Evolutionary conservation across 1,140 invertebrate species (phyloP).

Genomic region (Sesamia nonagrioides): DNA sequence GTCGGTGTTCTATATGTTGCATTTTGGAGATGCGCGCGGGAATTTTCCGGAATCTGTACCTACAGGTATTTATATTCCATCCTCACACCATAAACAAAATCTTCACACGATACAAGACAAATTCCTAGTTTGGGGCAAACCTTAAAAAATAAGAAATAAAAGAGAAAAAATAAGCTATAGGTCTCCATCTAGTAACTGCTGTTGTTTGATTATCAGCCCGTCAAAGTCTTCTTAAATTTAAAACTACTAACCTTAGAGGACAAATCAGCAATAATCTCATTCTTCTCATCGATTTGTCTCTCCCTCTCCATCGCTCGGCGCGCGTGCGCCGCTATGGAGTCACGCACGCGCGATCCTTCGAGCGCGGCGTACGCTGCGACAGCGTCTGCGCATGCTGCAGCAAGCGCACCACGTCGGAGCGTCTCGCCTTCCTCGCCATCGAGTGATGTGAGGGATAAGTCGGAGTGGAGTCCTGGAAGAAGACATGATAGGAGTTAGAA

Average conservation of each 20-base stretch:
- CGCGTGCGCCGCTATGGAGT: slow-evolving; percentile 93
- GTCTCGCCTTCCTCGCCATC: slow-evolving; percentile 87
- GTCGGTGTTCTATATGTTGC: too few species aligned
- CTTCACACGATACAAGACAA: too few species aligned
- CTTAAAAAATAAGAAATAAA: too few species aligned
- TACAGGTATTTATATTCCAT: too few species aligned
- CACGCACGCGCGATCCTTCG: slow-evolving; percentile 93
- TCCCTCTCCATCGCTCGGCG: slow-evolving; percentile 92
- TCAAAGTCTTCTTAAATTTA: too few species aligned
- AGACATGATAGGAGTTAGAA: not conserved
- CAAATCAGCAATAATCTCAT: slow-evolving; percentile 93
- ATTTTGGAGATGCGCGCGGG: too few species aligned
- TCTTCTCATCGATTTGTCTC: slow-evolving; percentile 93
- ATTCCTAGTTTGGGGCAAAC: too few species aligned
- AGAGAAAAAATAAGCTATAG: too few species aligned
- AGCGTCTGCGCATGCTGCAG: slow-evolving; percentile 90
- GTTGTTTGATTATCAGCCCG: too few species aligned
- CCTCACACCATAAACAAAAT: too few species aligned
- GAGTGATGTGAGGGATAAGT: slow-evolving; percentile 87
- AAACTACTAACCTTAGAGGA: slow-evolving; percentile 91
- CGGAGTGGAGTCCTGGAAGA: slow-evolving; percentile 87
- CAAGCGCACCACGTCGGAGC: slow-evolving; percentile 87
- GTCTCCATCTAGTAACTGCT: too few species aligned
- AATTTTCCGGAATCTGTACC: too few species aligned
- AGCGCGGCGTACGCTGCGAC: slow-evolving; percentile 91